These are phyloP conservation scores for Myiothlypis coronata DNA, from an alignment of 2,797 vertebrate species.

Conservation along the genomic window DNA sequence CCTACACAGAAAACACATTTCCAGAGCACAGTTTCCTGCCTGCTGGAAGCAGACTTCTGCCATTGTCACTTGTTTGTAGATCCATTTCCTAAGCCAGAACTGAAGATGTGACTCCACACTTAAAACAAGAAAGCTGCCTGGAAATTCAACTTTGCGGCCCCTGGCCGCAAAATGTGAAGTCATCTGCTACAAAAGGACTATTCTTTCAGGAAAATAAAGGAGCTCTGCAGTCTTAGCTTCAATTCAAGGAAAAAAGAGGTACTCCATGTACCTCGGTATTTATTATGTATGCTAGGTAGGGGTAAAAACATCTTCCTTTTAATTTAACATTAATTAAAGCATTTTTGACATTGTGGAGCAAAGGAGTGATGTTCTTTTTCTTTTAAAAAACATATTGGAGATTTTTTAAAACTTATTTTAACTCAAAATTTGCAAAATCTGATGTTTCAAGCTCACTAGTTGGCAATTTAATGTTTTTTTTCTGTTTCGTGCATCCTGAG, in stretches of 20 bases:
- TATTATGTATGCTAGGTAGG: not conserved
- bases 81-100: not conserved
- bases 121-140: not conserved
- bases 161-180: not conserved
- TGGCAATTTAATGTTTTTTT: not conserved
- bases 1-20: accelerated
- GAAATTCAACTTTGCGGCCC: not conserved
- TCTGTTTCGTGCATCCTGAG: not conserved
- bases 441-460: not conserved
- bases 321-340: not conserved
- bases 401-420: not conserved
- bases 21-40: not conserved
- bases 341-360: not conserved
- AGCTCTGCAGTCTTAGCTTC: not conserved
- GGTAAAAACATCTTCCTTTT: not conserved
- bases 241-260: not conserved
- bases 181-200: not conserved
- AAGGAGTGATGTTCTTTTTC: not conserved
- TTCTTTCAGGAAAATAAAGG: not conserved
- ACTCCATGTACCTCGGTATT: not conserved
- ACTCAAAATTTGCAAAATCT: not conserved
- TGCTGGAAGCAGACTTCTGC: not conserved
- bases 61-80: not conserved
- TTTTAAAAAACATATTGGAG: not conserved
- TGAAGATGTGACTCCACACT: not conserved